phyloP scores from a whole-genome alignment of 2,888 invertebrate species.

The Pseudanteris insignis region DNA sequence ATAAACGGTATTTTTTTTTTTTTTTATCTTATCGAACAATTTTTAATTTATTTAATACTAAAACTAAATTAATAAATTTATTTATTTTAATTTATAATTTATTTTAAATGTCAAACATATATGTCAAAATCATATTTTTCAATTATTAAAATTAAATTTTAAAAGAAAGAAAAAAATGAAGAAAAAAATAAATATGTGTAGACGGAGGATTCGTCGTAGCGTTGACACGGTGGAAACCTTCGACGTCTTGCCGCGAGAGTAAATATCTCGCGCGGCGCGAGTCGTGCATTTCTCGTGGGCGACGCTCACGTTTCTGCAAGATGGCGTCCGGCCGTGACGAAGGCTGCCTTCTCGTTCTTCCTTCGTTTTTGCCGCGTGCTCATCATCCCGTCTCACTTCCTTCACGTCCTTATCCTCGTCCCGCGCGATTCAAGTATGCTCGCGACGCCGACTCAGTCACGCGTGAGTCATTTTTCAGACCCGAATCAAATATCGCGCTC shows the following conservation, averaged over 20 bases:
- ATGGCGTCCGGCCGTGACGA: slow-evolving; percentile 44
- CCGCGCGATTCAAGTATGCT: slow-evolving; percentile 18
- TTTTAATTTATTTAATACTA: too few species aligned
- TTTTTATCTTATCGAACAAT: too few species aligned
- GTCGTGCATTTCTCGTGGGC: slow-evolving; percentile 49
- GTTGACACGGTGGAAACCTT: slow-evolving; percentile 6
- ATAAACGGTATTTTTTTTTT: too few species aligned
- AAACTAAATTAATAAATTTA: too few species aligned
- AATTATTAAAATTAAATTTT: too few species aligned
- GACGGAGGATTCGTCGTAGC: too few species aligned
- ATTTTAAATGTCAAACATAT: too few species aligned
- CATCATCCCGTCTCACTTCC: slow-evolving; percentile 27
- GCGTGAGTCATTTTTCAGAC: slow-evolving; percentile 51
- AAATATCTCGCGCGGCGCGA: slow-evolving; percentile 37
- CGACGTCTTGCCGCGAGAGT: slow-evolving; percentile 46
- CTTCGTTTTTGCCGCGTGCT: slow-evolving; percentile 21
- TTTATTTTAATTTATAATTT: too few species aligned
- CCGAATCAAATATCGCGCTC: too few species aligned
- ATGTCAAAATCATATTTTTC: too few species aligned
- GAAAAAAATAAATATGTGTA: too few species aligned
- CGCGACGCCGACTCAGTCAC: slow-evolving; percentile 52
- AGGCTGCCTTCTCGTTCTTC: slow-evolving; percentile 31
- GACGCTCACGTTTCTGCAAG: slow-evolving; percentile 49
- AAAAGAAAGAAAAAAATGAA: too few species aligned
- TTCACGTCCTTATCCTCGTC: slow-evolving; percentile 35